Conservation (phyloP, 2,888 invertebrate genomes). For the Athalia rosae region DNA sequence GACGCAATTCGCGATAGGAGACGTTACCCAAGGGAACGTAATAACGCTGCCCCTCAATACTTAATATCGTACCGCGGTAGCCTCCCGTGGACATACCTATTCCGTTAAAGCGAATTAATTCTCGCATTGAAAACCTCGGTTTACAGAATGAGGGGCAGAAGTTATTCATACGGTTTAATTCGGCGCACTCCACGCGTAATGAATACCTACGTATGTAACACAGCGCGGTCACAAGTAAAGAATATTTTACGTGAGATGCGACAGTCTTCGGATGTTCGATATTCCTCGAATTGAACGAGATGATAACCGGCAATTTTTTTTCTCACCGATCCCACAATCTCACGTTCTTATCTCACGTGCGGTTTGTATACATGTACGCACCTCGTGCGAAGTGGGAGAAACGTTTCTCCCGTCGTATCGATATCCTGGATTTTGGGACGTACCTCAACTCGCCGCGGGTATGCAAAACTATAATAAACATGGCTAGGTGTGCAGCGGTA, state of each 20-base stretch:
- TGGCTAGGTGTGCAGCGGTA: background rate
- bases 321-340: background rate
- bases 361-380: background rate
- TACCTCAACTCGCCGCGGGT: background rate
- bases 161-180: too few relatives aligned
- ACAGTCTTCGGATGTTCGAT: background rate
- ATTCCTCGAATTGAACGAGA: conserved; percentile 12
- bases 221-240: too few relatives aligned
- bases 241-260: too few relatives aligned
- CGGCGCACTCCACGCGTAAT: background rate
- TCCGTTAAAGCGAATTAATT: conserved; percentile 3
- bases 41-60: background rate
- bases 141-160: background rate
- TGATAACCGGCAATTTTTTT: background rate
- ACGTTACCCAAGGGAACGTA: conserved; percentile 13
- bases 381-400: too few relatives aligned
- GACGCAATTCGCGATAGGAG: conserved; percentile 15
- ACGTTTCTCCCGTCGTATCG: background rate
- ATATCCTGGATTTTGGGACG: background rate
- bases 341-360: background rate
- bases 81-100: background rate
- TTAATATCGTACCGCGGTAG: background rate
- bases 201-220: too few relatives aligned
- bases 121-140: background rate
- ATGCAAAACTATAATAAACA: background rate